phyloP scores from a whole-genome alignment of 1,140 invertebrate species.

The Tetraneura akinire region DNA sequence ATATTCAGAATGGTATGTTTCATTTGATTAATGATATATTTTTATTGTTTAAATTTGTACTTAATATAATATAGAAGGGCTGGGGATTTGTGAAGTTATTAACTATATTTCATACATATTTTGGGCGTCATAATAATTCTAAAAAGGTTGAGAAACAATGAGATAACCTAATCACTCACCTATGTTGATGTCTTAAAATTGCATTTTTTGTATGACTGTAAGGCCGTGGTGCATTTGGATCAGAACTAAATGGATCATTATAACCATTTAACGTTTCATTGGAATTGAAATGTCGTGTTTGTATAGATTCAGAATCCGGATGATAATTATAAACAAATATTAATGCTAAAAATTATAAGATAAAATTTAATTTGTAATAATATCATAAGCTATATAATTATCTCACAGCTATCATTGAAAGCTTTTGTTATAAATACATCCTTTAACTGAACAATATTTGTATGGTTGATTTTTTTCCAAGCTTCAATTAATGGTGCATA shows the following conservation, averaged over 20 bases:
- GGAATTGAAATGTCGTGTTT: constrained; percentile 80
- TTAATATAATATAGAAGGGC: no score
- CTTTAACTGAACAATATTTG: constrained; percentile 87
- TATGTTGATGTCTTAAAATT: constrained; percentile 68
- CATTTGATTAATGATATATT: not conserved
- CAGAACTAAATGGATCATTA: constrained; percentile 78
- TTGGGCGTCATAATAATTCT: no score
- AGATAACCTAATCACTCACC: constrained; percentile 53
- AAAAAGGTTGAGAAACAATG: no score
- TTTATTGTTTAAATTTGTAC: no score
- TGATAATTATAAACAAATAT: constrained; percentile 96
- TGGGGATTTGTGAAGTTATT: no score
- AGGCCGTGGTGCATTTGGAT: constrained; percentile 77
- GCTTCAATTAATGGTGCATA: constrained; percentile 82
- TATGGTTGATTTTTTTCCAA: constrained; percentile 92
- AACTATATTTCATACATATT: no score
- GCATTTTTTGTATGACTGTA: constrained; percentile 84
- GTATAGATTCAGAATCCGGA: constrained; percentile 83
- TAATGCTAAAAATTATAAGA: constrained; percentile 72
- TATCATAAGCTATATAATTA: constrained; percentile 17
- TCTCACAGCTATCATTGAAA: constrained; percentile 93
- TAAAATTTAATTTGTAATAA: constrained; percentile 8
- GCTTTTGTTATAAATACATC: constrained; percentile 95
- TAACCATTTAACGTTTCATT: constrained; percentile 71
- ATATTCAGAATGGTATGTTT: no score